These are phyloP conservation scores for Pygoscelis adeliae DNA, from an alignment of 2,113 vertebrate species.

Conservation along the genomic window DNA sequence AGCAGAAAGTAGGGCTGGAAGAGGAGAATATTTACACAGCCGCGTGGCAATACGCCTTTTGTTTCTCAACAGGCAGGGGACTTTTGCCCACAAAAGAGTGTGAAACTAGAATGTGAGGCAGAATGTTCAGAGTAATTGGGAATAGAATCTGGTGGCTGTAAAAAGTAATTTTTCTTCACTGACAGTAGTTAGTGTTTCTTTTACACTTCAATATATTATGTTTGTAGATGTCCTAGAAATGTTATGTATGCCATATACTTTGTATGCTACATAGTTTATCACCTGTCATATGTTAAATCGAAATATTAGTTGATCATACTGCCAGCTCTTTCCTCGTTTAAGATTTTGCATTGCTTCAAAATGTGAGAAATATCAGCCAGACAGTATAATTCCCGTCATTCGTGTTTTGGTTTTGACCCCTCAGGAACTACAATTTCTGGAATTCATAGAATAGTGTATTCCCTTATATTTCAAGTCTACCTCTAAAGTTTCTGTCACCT, in stretches of 20 bases:
- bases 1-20: not conserved
- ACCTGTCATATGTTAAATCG: not conserved
- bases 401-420: not conserved
- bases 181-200: not conserved
- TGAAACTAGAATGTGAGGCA: not conserved
- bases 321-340: not conserved
- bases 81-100: not conserved
- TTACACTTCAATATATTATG: not conserved
- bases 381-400: slow-evolving; percentile 14
- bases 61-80: not conserved
- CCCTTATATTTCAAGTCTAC: not conserved
- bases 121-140: not conserved
- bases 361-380: slow-evolving; percentile 14
- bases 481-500: not conserved
- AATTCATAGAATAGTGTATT: slow-evolving; percentile 8
- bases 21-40: not conserved
- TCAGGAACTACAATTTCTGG: not conserved
- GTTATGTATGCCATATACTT: not conserved
- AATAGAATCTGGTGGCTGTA: not conserved
- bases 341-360: slow-evolving; percentile 38
- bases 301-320: not conserved
- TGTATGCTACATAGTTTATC: not conserved
- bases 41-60: not conserved
- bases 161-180: not conserved
- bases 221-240: not conserved